Percentiles rank a stretch among this genome's conserved stretches.
Evolutionary conservation across 2,888 invertebrate species (phyloP).

Genomic region (Spilosoma lubricipeda): DNA sequence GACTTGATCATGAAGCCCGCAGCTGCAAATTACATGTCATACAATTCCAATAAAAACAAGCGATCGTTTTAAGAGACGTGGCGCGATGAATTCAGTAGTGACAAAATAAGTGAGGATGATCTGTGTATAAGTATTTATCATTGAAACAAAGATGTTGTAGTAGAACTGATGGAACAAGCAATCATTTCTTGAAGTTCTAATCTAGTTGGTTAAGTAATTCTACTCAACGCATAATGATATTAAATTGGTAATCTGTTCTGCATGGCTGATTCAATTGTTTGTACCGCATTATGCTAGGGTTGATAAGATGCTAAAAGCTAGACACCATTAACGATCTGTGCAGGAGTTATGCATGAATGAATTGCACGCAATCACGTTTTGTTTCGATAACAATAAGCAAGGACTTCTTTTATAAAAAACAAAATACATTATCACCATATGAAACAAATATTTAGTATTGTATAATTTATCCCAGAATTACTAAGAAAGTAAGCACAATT

Average conservation of each 20-base stretch:
- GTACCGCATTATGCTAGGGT: slow-evolving; percentile 61
- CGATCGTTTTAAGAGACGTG: slow-evolving; percentile 48
- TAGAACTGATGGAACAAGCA: neutral
- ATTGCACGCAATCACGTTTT: neutral
- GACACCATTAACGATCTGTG: slow-evolving; percentile 47
- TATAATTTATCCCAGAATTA: slow-evolving; percentile 32
- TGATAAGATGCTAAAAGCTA: slow-evolving; percentile 67
- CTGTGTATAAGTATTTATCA: too few species aligned
- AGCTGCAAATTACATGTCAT: slow-evolving; percentile 58
- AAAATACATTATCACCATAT: neutral
- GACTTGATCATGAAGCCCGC: slow-evolving; percentile 67
- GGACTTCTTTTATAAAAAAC: neutral
- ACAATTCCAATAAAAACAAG: slow-evolving; percentile 60
- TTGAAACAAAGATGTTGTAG: neutral
- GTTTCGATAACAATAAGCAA: neutral
- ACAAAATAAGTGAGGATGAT: neutral
- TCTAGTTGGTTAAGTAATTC: slow-evolving; percentile 56
- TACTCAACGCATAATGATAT: slow-evolving; percentile 67
- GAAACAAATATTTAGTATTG: neutral
- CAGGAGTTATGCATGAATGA: slow-evolving; percentile 52
- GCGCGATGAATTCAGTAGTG: slow-evolving; percentile 11
- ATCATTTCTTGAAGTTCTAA: slow-evolving; percentile 28
- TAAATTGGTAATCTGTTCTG: slow-evolving; percentile 73
- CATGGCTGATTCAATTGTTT: slow-evolving; percentile 67
- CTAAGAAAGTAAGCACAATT: slow-evolving; percentile 55